These are phyloP conservation scores for Dolichotis patagonum DNA, from an alignment of 2,113 vertebrate species.

Conservation along the genomic window DNA sequence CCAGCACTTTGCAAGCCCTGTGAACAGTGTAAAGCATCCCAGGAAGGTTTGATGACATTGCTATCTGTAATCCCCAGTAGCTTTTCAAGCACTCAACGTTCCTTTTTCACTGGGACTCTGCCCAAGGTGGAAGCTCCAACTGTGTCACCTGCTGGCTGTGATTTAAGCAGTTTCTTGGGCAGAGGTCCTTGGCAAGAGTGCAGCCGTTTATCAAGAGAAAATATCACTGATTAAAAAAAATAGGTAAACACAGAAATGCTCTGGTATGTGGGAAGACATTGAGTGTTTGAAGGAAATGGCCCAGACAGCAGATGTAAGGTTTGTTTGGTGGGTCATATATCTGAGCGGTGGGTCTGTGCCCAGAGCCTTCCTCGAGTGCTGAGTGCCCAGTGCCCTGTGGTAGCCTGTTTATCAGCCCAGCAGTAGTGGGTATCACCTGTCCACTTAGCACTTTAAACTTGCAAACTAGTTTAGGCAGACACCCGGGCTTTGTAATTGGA, in stretches of 20 bases:
- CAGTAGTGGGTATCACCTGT: neutral
- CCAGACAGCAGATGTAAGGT: neutral
- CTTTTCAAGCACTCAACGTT: neutral
- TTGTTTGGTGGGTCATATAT: neutral
- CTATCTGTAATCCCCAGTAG: neutral
- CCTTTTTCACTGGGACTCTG: neutral
- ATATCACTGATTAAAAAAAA: neutral
- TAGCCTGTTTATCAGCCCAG: constrained; percentile 5
- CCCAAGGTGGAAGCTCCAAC: neutral
- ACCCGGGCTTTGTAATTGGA: neutral
- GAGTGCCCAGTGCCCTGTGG: too few relatives aligned
- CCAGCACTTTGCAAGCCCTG: neutral
- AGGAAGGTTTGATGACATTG: neutral
- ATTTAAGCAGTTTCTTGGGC: neutral
- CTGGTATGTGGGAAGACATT: neutral
- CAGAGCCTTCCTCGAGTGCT: neutral
- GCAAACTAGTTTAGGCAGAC: constrained; percentile 8
- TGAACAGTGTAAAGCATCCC: neutral
- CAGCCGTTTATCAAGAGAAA: constrained; percentile 22
- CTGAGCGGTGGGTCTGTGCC: neutral
- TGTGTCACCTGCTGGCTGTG: neutral
- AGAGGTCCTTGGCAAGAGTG: neutral
- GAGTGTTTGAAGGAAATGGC: neutral
- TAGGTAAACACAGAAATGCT: neutral
- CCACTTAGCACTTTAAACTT: neutral